Conservation (phyloP, 2,797 vertebrate species). For the Pelobates cultripes region DNA sequence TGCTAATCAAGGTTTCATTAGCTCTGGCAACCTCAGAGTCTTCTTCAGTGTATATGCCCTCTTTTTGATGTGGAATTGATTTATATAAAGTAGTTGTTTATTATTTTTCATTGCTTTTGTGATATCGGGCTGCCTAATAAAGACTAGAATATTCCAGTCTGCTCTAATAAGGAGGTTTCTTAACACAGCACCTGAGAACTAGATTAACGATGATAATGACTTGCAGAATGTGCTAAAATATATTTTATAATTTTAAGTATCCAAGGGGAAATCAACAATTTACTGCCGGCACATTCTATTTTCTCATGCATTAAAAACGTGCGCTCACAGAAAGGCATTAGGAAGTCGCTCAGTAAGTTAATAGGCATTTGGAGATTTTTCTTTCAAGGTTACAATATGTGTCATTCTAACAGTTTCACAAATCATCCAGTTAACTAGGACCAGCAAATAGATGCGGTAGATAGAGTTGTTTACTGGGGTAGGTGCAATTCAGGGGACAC, state of each 20-base stretch:
- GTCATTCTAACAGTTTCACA: slow-evolving; percentile 32
- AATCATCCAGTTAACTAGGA: slow-evolving; percentile 7
- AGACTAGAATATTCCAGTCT: slow-evolving; percentile 6
- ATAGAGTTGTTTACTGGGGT: too few species aligned
- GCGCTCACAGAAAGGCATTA: slow-evolving; percentile 22
- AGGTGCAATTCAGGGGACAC: too few species aligned
- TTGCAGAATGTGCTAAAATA: slow-evolving; percentile 21
- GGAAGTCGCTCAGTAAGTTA: slow-evolving; percentile 35
- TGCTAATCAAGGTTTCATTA: slow-evolving; percentile 63
- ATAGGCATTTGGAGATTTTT: slow-evolving; percentile 21
- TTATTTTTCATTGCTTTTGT: slow-evolving; percentile 23
- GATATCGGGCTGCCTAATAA: slow-evolving; percentile 2
- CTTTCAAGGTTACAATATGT: slow-evolving; percentile 46
- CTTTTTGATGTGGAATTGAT: slow-evolving; percentile 47
- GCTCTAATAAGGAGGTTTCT: slow-evolving; percentile 19
- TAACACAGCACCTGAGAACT: slow-evolving; percentile 23
- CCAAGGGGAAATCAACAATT: slow-evolving; percentile 15
- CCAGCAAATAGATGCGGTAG: too few species aligned
- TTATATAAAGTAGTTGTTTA: slow-evolving; percentile 35
- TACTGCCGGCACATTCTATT: slow-evolving; percentile 11
- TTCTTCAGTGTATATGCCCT: slow-evolving; percentile 40
- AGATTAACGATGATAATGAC: slow-evolving; percentile 32
- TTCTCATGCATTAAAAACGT: slow-evolving; percentile 29
- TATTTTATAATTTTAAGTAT: slow-evolving; percentile 41
- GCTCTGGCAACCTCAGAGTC: slow-evolving; percentile 43